Evolutionary conservation across 1,140 invertebrate species (phyloP), one percentile per base, ranked within the genome.

Genomic region (Nephotettix cincticeps): DNA sequence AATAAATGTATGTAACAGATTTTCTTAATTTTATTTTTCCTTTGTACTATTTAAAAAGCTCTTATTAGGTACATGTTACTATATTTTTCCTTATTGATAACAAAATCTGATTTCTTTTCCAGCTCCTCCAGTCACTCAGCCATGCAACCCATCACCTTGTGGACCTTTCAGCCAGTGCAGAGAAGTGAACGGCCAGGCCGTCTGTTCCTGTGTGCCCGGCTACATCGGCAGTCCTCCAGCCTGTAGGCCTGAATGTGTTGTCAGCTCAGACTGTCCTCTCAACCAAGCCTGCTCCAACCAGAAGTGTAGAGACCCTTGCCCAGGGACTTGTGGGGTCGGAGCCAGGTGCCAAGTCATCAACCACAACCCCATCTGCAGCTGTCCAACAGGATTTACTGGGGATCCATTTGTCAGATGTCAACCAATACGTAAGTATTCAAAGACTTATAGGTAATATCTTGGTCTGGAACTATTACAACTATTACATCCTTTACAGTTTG

Each of bases 251-350:
- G 89, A 93, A 78, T 93, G 91, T 80, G 84, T 90, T 56, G 85
- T 90, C 1, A 92, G 89, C 78, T 87, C 89, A 14, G 91, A 93
- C 80, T 90, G 91, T 81, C 81, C 86, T 61, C 79, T 83, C 25
- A 86, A 86, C 71, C 85, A 88, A 77, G 89, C 90, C 0, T 93
- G 92, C 78, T 84, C 90, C 19, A 90, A 91, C 80, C 86, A 91
- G 76, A 91, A 91, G 82, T 94, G 93, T 76, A 82, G 85, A 40
- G 88, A 94, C 78, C 91, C 92, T 13, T 94, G 93, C 73, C 84
- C 86, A 6, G 90, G 90, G 65, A 86, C 88, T 11, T 95, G 93
- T 80, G 93, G 93, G 17, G 79, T 86, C 4, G 86, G 87, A 75
- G 87, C 91, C 0, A 84, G 87, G 67, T 93, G 92, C 76, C 83